Evolutionary conservation across 2,888 invertebrate genomes (phyloP).

Genomic region (Calameuta idolon): DNA sequence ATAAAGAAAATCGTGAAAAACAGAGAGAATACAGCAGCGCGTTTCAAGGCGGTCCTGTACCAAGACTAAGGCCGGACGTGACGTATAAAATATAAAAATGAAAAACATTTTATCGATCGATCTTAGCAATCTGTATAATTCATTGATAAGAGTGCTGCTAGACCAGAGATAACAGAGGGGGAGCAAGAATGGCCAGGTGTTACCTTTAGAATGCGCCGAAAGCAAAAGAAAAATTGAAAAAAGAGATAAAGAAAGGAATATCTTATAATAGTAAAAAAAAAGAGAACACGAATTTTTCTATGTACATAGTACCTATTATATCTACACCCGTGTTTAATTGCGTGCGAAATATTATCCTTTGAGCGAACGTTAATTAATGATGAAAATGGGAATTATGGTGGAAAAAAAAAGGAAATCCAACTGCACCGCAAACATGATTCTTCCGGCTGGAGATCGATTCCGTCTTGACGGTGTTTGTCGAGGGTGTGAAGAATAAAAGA

Average conservation of each 20-base stretch:
- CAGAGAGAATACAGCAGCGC: constrained; percentile 12
- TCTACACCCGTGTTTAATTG: constrained; percentile 3
- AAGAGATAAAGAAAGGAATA: background rate
- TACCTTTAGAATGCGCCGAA: constrained; percentile 7
- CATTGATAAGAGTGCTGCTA: background rate
- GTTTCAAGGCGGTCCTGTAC: background rate
- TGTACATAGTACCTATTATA: constrained; percentile 10
- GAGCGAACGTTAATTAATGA: constrained; percentile 19
- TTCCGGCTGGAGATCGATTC: background rate
- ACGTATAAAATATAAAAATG: background rate
- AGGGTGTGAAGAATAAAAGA: background rate
- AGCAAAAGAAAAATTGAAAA: background rate
- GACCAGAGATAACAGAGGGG: background rate
- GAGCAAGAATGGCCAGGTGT: background rate
- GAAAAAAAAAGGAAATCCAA: background rate
- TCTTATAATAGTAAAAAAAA: background rate
- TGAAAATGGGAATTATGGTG: background rate
- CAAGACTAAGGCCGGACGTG: background rate
- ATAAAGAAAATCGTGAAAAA: constrained; percentile 17
- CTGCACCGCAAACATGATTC: background rate
- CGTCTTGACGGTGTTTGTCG: background rate
- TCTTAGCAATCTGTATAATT: background rate
- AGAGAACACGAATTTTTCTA: constrained; percentile 6
- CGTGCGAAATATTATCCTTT: constrained; percentile 12
- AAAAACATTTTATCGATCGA: constrained; percentile 9